phyloP scores from a whole-genome alignment of 2,113 vertebrate genomes.

The Melanerpes aurifrons region DNA sequence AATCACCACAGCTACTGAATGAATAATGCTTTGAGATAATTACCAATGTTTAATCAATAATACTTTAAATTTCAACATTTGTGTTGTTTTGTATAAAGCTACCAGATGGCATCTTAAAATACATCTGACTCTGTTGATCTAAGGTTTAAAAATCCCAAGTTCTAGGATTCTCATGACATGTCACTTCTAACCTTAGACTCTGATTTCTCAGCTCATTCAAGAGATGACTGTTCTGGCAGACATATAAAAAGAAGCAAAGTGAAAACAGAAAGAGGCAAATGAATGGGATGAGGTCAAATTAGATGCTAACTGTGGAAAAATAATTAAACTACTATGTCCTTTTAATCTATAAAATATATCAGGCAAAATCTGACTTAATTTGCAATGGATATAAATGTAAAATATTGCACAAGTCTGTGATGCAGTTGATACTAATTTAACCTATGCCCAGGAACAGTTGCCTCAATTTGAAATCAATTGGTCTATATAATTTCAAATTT shows the following conservation, averaged over 20 bases:
- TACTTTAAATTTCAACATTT: not conserved
- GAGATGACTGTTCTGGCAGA: constrained; percentile 7
- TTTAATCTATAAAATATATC: not conserved
- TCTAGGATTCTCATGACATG: not conserved
- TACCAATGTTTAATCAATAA: constrained; percentile 16
- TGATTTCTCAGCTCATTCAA: constrained; percentile 19
- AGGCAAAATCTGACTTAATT: not conserved
- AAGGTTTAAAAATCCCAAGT: not conserved
- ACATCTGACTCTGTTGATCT: not conserved
- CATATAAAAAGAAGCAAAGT: constrained; percentile 12
- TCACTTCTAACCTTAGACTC: constrained; percentile 32
- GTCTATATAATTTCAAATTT: constrained; percentile 25
- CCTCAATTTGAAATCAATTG: not conserved
- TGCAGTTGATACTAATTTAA: not conserved
- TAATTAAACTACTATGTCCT: not conserved
- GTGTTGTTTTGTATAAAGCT: constrained; percentile 3
- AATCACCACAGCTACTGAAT: not conserved
- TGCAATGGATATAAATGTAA: not conserved
- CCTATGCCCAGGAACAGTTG: not conserved
- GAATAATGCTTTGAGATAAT: not conserved
- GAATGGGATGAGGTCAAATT: not conserved
- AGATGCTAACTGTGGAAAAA: not conserved
- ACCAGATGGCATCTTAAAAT: constrained; percentile 58
- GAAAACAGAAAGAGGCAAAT: not conserved
- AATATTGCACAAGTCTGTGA: not conserved